Evolutionary conservation across 2,888 invertebrate genomes (phyloP), one percentile per base, ranked within the genome.

Genomic region (Tupiocoris notatus): DNA sequence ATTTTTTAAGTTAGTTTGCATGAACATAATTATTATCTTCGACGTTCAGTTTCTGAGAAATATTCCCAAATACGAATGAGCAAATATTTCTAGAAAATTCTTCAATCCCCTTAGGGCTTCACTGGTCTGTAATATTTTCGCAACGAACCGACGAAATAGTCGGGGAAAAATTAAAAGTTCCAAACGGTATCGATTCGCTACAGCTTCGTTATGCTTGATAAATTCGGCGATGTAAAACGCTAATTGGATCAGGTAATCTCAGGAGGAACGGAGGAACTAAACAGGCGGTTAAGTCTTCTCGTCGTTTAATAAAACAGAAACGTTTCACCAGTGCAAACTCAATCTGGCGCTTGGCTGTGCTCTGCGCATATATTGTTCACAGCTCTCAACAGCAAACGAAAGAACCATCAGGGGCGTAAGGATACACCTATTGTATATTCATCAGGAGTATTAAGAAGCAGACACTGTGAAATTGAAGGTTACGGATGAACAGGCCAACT

Each of bases 391-490:
- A 12, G 39, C 12, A 18, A 39, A 23, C n/a, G 20, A 39, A 12
- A 16, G 6, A 17, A 17, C 64, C 64, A 9, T 2, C 65, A 20
- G 16, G 17, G 39, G 17, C 39, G 39, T 20, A 18, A 2, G n/a
- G 9, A 59, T 22, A 57, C 17, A 24, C 58, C 78, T 73, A 77
- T 78, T 78, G 77, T 78, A 78, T 78, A 78, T 78, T 78, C 78
- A 78, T 78, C 76, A 77, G 66, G 78, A 74, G 76, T 77, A 74
- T 77, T 78, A 77, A 77, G 77, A 75, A 66, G 78, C 78, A 78
- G 78, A 59, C 63, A 78, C 78, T 78, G 78, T 78, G 78, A 78
- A 78, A 78, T 78, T 78, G 78, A 76, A 76, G 78, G 78, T 68
- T 68, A 76, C 77, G 77, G 76, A 74, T 73, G 70, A 78, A 74